Evolutionary conservation across 92 coral and sea anemone species (phyloP).

Genomic region (Chrysogorgia sp.): DNA sequence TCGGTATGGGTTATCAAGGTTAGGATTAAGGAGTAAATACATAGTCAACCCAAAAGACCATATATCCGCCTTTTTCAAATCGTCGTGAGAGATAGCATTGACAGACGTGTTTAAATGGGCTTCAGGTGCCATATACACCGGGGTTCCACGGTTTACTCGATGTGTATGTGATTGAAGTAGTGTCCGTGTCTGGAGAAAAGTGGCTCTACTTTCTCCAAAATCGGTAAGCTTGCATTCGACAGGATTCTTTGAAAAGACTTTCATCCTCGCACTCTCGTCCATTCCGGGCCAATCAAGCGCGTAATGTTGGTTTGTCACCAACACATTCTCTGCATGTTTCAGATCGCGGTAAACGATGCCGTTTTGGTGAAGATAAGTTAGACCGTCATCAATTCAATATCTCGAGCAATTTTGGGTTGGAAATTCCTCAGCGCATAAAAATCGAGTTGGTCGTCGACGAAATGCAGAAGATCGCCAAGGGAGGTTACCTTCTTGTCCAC

Average conservation of each 20-base stretch:
- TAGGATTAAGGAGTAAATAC: conserved; percentile 23
- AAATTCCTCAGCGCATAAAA: background rate
- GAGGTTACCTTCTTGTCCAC: background rate
- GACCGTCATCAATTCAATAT: conserved; percentile 49
- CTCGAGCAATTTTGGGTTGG: conserved; percentile 23
- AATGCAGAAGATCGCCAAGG: conserved; percentile 5
- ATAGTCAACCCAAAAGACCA: conserved; percentile 17
- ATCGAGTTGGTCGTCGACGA: conserved; percentile 22
- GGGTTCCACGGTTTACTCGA: conserved; percentile 43
- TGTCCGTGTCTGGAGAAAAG: conserved; percentile 33
- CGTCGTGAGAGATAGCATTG: conserved; percentile 4
- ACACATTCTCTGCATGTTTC: conserved; percentile 51
- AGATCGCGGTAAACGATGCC: conserved; percentile 55
- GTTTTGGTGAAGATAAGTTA: conserved; percentile 44
- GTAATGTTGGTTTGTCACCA: conserved; percentile 59
- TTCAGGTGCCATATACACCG: conserved; percentile 50
- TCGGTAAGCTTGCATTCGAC: conserved; percentile 52
- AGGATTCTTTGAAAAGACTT: conserved; percentile 16
- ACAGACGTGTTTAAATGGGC: background rate
- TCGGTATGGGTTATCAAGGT: conserved; percentile 20
- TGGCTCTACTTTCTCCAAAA: conserved; percentile 57
- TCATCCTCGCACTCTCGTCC: background rate
- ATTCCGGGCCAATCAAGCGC: background rate
- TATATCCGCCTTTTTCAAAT: conserved; percentile 18
- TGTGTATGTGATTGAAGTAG: conserved; percentile 11